Evolutionary conservation across 1,140 invertebrate species (phyloP), one percentile per base, ranked within the genome.

Genomic region (Drosophila littoralis): DNA sequence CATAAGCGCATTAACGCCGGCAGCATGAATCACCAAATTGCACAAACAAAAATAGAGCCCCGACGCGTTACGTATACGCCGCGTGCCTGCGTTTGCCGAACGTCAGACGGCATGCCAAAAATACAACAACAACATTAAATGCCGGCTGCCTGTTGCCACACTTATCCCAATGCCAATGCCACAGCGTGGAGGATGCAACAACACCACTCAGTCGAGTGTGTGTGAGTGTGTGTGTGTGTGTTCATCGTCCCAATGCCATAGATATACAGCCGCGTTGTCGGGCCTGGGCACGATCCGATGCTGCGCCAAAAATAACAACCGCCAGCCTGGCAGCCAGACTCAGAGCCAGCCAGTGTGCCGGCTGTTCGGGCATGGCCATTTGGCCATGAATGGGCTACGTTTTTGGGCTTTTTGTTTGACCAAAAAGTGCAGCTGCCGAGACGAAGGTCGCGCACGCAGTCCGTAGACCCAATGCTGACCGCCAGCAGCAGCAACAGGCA

Each of bases 111-210:
- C 74, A 63, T 43, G 73, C 83, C 83, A 75, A 86, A 86, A 86
- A 89, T 89, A 86, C 68, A 64, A 77, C 33, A 59, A 40, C 9
- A 32, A 36, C 33, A 13, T 43, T 43, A 38, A 22, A 17, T 36
- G 43, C 58, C 61, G 64, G 40, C 54, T 71, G 77, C 65, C 79
- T 79, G 67, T 61, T 86, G 79, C 84, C 84, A 88, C 84, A 89
- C 73, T 88, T 88, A 80, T 66, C 52, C 84, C 84, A 88, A 88
- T 88, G 84, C 88, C 84, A 88, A 89, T 88, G 84, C 80, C 84
- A 75, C 66, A 60, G 40, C 67, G 51, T 61, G 65, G 71, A 76
- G 79, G 66, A 85, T 76, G 82, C 81, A 81, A 52, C 57, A 67
- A 61, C 73, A 70, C 58, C 64, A 74, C 22, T 5, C 22, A 58